Evolutionary conservation across 2,113 vertebrate genomes (phyloP).

Genomic region (Okapia johnstoni): DNA sequence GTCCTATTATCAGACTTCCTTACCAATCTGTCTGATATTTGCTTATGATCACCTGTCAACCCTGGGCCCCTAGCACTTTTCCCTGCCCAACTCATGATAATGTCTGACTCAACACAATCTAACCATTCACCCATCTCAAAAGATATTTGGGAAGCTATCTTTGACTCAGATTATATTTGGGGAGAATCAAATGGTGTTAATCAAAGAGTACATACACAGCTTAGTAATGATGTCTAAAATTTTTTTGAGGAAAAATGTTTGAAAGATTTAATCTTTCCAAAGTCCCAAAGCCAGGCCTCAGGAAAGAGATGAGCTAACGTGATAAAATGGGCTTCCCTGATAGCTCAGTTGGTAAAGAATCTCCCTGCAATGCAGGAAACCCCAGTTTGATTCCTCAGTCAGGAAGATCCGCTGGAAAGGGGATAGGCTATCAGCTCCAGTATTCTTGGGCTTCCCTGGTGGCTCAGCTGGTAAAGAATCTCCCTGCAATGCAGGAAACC

Average conservation of each 20-base stretch:
- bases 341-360: background rate
- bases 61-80: background rate
- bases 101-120: background rate
- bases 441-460: background rate
- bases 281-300: background rate
- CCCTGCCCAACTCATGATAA: background rate
- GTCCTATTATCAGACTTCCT: background rate
- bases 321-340: background rate
- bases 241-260: slow-evolving; percentile 1
- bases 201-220: background rate
- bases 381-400: background rate
- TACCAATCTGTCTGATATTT: background rate
- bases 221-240: background rate
- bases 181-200: background rate
- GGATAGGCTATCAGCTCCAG: background rate
- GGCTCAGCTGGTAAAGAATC: background rate
- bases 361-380: background rate
- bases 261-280: slow-evolving; percentile 4
- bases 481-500: no score
- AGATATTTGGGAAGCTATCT: background rate
- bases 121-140: background rate
- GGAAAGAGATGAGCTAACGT: slow-evolving; percentile 1
- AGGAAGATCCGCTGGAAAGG: background rate
- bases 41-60: background rate
- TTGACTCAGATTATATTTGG: background rate